phyloP scores from a whole-genome alignment of 2,888 invertebrate species.

The Hedya salicella region DNA sequence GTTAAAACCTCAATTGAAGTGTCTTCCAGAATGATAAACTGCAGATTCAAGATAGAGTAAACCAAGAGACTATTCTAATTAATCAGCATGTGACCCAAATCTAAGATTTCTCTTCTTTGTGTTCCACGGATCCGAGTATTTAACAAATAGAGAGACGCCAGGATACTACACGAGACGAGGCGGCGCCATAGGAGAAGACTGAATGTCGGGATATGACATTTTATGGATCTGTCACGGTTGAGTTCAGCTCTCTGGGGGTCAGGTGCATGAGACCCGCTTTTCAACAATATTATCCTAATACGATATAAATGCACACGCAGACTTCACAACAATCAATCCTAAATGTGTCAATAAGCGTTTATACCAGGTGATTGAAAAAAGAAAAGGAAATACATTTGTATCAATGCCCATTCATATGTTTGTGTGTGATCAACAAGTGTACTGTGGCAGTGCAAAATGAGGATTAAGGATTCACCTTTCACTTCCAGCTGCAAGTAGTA shows the following conservation, averaged over 20 bases:
- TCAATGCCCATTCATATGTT: constrained; percentile 33
- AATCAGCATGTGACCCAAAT: constrained; percentile 85
- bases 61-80: constrained; percentile 57
- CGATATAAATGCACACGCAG: constrained; percentile 37
- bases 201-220: constrained; percentile 59
- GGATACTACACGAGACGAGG: constrained; percentile 45
- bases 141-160: constrained; percentile 50
- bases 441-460: constrained; percentile 57
- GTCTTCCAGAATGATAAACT: constrained; percentile 43
- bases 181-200: constrained; percentile 46
- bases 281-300: constrained; percentile 46
- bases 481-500: constrained; percentile 61
- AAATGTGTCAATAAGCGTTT: constrained; percentile 20
- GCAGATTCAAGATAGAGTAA: constrained; percentile 34
- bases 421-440: constrained; percentile 39
- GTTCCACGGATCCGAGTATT: constrained; percentile 59
- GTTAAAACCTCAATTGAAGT: constrained; percentile 40
- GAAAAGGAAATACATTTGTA: constrained; percentile 13
- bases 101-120: constrained; percentile 82
- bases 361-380: neutral
- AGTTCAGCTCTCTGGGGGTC: constrained; percentile 71
- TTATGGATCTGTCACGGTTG: constrained; percentile 73
- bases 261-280: constrained; percentile 54
- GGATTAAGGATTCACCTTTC: constrained; percentile 57
- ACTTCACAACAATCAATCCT: neutral